Conservation (phyloP, 2,888 invertebrate genomes). For the Stenoptilia bipunctidactyla region DNA sequence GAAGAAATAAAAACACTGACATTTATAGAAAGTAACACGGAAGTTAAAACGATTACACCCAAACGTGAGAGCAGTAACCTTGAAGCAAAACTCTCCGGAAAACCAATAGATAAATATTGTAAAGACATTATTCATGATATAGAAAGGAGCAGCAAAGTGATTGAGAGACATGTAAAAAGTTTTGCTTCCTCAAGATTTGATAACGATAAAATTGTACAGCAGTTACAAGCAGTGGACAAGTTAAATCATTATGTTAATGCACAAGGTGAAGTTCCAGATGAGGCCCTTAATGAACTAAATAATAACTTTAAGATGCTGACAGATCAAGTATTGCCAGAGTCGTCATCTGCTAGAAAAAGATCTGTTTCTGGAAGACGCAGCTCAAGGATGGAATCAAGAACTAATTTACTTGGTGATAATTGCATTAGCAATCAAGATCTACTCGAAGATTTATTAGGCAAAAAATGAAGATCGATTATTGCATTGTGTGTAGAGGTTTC, state of each 20-base stretch:
- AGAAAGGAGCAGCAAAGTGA: conserved; percentile 53
- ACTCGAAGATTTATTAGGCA: conserved; percentile 51
- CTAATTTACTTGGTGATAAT: conserved; percentile 40
- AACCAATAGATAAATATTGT: conserved; percentile 52
- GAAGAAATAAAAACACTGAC: conserved; percentile 29
- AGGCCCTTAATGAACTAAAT: conserved; percentile 43
- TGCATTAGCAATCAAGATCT: conserved; percentile 54
- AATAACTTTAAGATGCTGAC: conserved; percentile 54
- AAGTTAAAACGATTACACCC: conserved; percentile 12
- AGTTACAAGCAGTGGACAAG: conserved; percentile 62
- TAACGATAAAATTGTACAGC: conserved; percentile 57
- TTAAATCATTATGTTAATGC: conserved; percentile 55
- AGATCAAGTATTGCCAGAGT: conserved; percentile 38
- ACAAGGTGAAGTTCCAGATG: conserved; percentile 36
- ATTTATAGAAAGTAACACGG: conserved; percentile 24
- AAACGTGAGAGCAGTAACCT: conserved; percentile 29
- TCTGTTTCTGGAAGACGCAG: conserved; percentile 36
- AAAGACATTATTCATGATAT: conserved; percentile 57
- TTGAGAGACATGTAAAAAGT: conserved; percentile 63
- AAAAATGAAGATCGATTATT: conserved; percentile 38
- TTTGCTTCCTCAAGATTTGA: conserved; percentile 53
- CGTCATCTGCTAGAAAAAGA: conserved; percentile 33
- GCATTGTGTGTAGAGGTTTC: no score
- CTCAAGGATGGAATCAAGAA: conserved; percentile 28
- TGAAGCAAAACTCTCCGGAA: conserved; percentile 34